Conservation (phyloP, 2,113 vertebrate genomes). For the Macrotis lagotis region DNA sequence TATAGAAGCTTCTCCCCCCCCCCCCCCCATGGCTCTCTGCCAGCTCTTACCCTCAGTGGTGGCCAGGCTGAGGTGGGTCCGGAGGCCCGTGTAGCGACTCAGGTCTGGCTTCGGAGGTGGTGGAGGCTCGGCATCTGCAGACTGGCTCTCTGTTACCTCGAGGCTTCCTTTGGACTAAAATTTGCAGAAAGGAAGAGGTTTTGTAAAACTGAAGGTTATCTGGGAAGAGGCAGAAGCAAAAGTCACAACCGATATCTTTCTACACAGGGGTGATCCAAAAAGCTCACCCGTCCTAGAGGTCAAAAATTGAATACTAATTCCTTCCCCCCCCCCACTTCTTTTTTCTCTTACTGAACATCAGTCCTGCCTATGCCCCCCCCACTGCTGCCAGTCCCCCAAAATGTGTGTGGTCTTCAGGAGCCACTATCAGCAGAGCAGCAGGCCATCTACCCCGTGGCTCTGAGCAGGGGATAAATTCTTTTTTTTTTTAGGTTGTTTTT, state of each 20-base stretch:
- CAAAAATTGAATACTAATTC: neutral
- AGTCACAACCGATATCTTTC: neutral
- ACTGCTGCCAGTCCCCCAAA: neutral
- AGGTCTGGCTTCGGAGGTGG: conserved; percentile 97
- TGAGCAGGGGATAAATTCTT: neutral
- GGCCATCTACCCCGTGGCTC: neutral
- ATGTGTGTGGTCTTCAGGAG: neutral
- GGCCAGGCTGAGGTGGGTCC: conserved; percentile 87
- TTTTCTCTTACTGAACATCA: neutral
- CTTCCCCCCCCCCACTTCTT: neutral
- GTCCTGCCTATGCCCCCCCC: neutral
- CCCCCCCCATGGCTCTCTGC: neutral
- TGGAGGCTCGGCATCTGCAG: conserved; percentile 94
- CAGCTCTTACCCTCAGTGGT: conserved; percentile 91
- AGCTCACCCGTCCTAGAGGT: neutral
- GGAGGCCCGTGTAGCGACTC: conserved; percentile 92
- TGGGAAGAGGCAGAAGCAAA: neutral
- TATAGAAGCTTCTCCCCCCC: neutral
- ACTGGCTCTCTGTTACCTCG: conserved; percentile 96
- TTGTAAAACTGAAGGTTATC: conserved; percentile 4
- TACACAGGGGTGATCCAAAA: neutral
- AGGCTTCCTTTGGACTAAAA: conserved; percentile 95
- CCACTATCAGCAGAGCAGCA: too few relatives aligned
- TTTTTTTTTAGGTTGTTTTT: too few relatives aligned
- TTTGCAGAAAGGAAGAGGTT: conserved; percentile 63